Evolutionary conservation across 2,797 vertebrate species (phyloP), one percentile per base, ranked within the genome.

Genomic region (Melanotaenia parkinsoni): DNA sequence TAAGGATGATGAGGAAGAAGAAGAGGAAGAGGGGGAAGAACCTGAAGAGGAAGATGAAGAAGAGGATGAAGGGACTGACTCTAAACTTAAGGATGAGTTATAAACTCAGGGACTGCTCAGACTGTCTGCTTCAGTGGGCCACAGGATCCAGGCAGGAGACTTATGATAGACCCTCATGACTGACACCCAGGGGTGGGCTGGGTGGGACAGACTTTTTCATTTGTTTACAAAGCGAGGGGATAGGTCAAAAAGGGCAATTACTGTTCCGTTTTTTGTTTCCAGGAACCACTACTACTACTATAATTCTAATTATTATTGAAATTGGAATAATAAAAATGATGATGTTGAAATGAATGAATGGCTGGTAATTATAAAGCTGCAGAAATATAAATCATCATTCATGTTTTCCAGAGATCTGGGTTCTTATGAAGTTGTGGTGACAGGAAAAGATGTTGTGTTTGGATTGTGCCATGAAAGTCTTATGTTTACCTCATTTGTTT

Each of bases 61-160:
- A 20, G 91, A 93, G 0, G 86, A 92, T 1, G 91, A 94, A 47
- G 91, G 89, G 89, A 93, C 86, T 67, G 87, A 94, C 90, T 88
- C 90, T 89, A 92, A 88, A 81, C 83, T 92, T 80, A 96, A 95
- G 88, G 94, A 96, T 67, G 94, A 96, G 89, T 91, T 95, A 85
- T 95, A 95, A 95, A 90, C 47, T 83, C 76, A 80, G 82, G 79
- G 91, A 85, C 87, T 86, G 70, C 61, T 83, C 73, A 67, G 58
- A 76, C 83, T 83, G 82, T 80, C 78, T 84, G 81, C 72, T 79
- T 85, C 79, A 54, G 56, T 76, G 79, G 84, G 83, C 77, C 76
- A 74, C 40, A 74, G 76, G 65, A 79, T 59, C 35, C 24, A 72
- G 76, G 81, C 80, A 67, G 80, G 71, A 82, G 76, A 78, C 72